Conservation (phyloP, 2,888 invertebrate species). For the Andrena marginata region DNA sequence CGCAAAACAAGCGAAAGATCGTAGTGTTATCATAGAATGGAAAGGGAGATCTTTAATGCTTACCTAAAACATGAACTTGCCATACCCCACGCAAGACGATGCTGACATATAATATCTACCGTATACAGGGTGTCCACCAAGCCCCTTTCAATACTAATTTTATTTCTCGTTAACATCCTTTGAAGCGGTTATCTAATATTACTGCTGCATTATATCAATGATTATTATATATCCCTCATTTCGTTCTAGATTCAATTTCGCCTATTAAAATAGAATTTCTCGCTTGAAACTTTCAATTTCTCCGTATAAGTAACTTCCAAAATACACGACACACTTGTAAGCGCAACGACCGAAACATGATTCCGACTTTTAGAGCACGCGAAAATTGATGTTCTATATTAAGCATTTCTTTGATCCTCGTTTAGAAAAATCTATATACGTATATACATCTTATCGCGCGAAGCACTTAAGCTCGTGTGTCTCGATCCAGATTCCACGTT, state of each 20-base stretch:
- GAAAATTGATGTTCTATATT: background rate
- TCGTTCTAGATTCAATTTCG: background rate
- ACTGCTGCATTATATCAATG: background rate
- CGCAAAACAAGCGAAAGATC: constrained; percentile 13
- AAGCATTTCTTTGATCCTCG: constrained; percentile 12
- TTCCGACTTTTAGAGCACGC: background rate
- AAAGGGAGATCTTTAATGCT: constrained; percentile 45
- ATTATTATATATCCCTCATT: background rate
- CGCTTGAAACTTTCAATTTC: background rate
- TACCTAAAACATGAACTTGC: constrained; percentile 84
- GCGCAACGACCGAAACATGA: background rate
- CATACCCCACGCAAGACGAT: constrained; percentile 76
- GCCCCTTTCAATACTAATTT: constrained; percentile 29
- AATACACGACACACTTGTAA: background rate
- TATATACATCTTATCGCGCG: constrained; percentile 4
- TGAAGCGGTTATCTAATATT: constrained; percentile 3
- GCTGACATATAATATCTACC: constrained; percentile 54
- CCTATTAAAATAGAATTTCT: background rate
- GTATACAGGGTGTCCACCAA: constrained; percentile 50
- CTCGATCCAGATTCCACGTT: background rate
- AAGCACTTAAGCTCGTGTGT: background rate
- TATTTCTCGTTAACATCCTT: constrained; percentile 21
- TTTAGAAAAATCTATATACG: constrained; percentile 18
- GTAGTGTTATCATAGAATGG: background rate
- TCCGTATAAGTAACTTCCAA: background rate